Evolutionary conservation across 2,797 vertebrate species (phyloP), one percentile per base, ranked within the genome.

Genomic region (Xenops minutus): DNA sequence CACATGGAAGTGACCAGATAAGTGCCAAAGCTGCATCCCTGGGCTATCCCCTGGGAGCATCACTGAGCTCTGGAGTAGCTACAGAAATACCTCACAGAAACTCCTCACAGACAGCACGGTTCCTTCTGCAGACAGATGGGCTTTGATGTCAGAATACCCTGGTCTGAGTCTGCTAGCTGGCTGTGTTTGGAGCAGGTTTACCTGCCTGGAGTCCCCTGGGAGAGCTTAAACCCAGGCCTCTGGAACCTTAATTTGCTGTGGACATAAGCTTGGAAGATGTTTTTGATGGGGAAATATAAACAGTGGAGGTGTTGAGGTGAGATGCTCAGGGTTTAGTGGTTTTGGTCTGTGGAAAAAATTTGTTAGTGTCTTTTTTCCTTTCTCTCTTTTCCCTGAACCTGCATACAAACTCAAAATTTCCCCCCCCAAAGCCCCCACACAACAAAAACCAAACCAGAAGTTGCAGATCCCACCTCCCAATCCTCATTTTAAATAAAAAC

Each of bases 401-500:
- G 27, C 43, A 55, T 63, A n/a, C 21, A 59, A 59, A 48, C 15
- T 55, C 48, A 52, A 16, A 63, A 55, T 32, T 63, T 73, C 12
- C 26, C 9, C 26, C 9, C 1, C 5, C n/a, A 62, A 49, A 22
- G 29, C 6, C 6, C 8, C 4, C 24, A 37, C 34, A 22, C 34
- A 75, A 26, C 26, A 82, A 49, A 62, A 66, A 71, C 34, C 17
- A 46, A 83, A 71, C 11, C 63, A 72, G 29, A 75, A 44, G 8
- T 59, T 80, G 19, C 21, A 89, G 56, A 59, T 85, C 14, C 30
- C 48, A 27, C 8, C 29, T 16, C 21, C 7, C 5, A 3, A 23
- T 69, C 75, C 36, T 63, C 48, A 44, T 41, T 84, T 92, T 37
- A 89, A 84, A 82, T 87, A 64, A 85, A 80, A 90, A n/a, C 34